phyloP scores from a whole-genome alignment of 2,888 invertebrate species.

The Eulithis prunata region DNA sequence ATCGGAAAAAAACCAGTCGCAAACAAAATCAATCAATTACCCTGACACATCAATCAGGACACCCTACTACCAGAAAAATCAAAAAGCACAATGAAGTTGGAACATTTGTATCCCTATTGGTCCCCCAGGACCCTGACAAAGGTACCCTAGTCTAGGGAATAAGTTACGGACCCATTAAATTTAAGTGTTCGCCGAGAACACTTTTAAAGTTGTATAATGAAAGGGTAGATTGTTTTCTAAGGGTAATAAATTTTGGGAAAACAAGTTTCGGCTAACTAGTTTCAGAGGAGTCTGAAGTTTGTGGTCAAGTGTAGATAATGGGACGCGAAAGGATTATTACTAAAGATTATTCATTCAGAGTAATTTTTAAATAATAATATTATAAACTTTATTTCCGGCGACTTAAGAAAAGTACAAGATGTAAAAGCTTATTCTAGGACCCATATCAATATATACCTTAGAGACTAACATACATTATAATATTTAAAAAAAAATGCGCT shows the following conservation, averaged over 20 bases:
- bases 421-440: no score
- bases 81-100: conserved; percentile 38
- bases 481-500: no score
- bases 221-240: conserved; percentile 35
- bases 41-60: conserved; percentile 36
- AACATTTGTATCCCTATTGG: conserved; percentile 43
- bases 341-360: no score
- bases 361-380: no score
- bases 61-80: conserved; percentile 29
- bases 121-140: conserved; percentile 59
- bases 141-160: conserved; percentile 62
- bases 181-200: conserved; percentile 74
- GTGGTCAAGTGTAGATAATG: background rate
- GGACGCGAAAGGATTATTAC: no score
- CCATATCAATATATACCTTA: no score
- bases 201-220: conserved; percentile 64
- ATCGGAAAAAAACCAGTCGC: background rate
- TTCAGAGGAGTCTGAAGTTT: background rate
- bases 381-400: no score
- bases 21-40: conserved; percentile 24
- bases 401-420: no score
- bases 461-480: no score
- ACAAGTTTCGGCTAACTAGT: background rate
- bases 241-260: conserved; percentile 24
- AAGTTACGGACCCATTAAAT: conserved; percentile 76